Evolutionary conservation across 2,888 invertebrate species (phyloP), one percentile per base, ranked within the genome.

Genomic region (Drosophila anomelani): DNA sequence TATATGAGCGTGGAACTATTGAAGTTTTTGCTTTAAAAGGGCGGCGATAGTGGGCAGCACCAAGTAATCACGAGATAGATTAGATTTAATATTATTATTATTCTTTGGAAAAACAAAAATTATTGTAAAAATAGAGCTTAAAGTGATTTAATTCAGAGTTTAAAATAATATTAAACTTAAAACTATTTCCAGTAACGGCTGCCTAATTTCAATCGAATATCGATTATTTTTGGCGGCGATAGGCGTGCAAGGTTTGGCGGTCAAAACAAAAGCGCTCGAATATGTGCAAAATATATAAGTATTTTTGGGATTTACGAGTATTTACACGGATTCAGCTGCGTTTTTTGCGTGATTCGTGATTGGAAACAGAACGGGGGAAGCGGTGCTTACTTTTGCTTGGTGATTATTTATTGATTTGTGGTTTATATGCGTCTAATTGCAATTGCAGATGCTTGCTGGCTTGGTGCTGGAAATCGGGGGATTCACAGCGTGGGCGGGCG

Each of bases 401-500:
- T 76, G 64, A 66, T 38, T 66, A 57, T 75, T 73, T 73, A 66
- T 62, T 72, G 53, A 44, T 64, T 75, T 75, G 59, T 57, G 59
- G 68, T 56, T 60, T 39, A 59, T 72, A 66, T 71, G 74, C 57
- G 56, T 66, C 62, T 73, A 63, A 62, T 73, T 79, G 67, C 70
- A 77, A 71, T 71, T 76, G 43, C 63, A 51, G 49, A 51, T 51
- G 68, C 64, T 66, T 63, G 54, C 73, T 57, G 67, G 60, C 64
- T 36, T 57, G 20, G 60, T 68, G 64, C 51, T 64, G 64, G 36
- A 43, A 59, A 53, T 71, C 68, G 44, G 43, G 67, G 76, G 23
- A 67, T 78, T 85, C 81, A 78, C 81, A 79, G 85, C 86, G 85
- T 88, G 75, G 88, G 88, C 83, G 85, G 86, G 74, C 88, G 88